These are phyloP conservation scores for Hemichromis elongatus DNA, from an alignment of 2,113 vertebrate genomes.

Conservation along the genomic window DNA sequence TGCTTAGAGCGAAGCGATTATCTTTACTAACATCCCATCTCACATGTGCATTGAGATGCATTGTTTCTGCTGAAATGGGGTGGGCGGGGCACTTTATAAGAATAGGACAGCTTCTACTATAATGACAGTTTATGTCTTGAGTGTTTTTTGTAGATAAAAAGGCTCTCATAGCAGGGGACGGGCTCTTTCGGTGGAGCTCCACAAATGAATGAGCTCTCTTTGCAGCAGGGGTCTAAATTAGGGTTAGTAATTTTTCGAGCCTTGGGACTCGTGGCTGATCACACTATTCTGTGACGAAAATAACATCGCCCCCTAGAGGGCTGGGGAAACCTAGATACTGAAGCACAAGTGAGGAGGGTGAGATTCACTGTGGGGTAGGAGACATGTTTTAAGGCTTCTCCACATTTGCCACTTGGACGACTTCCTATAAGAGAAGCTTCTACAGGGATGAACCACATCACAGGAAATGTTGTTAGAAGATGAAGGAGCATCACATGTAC, in stretches of 20 bases:
- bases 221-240: constrained; percentile 36
- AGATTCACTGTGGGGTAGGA: neutral
- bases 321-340: constrained; percentile 42
- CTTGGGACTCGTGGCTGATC: constrained; percentile 34
- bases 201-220: constrained; percentile 20
- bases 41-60: neutral
- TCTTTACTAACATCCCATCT: neutral
- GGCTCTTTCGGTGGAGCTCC: neutral
- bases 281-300: constrained; percentile 36
- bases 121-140: constrained; percentile 36
- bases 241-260: constrained; percentile 44
- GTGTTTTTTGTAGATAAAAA: constrained; percentile 46
- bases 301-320: constrained; percentile 54
- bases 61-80: neutral
- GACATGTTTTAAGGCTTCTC: neutral
- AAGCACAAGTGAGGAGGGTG: neutral
- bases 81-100: constrained; percentile 16
- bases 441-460: neutral
- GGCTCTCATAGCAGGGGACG: neutral
- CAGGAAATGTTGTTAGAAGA: neutral
- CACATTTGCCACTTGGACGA: constrained; percentile 5
- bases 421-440: neutral
- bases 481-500: neutral
- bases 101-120: constrained; percentile 32
- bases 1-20: neutral